phyloP scores from a whole-genome alignment of 2,888 invertebrate species.

The Liodrosophila aerea region DNA sequence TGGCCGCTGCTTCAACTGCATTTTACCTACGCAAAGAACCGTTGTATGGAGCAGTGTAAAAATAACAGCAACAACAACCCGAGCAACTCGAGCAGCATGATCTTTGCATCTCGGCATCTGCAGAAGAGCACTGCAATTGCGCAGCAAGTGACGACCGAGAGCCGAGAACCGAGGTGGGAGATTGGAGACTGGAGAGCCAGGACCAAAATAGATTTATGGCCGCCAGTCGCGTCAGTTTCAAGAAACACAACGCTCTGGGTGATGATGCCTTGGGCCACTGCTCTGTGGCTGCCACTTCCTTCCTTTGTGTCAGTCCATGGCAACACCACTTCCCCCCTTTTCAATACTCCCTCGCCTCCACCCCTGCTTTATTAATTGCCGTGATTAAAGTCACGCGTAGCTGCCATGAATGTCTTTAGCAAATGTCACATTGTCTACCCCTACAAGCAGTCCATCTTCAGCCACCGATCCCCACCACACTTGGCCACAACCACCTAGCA shows the following conservation, averaged over 20 bases:
- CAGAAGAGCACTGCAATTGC: constrained; percentile 56
- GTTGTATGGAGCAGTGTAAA: constrained; percentile 60
- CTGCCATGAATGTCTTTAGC: constrained; percentile 68
- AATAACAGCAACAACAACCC: too few relatives aligned
- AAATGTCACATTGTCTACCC: constrained; percentile 63
- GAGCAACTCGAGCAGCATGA: too few relatives aligned
- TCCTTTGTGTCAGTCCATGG: constrained; percentile 47
- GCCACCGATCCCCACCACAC: neutral
- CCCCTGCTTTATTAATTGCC: constrained; percentile 64
- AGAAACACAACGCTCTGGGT: constrained; percentile 64
- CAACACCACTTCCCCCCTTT: neutral
- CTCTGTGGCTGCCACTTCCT: constrained; percentile 40
- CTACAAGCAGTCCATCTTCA: constrained; percentile 10
- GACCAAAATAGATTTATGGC: constrained; percentile 75
- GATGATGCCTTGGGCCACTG: constrained; percentile 38
- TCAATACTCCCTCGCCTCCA: neutral
- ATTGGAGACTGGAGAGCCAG: constrained; percentile 59
- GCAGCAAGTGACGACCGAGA: constrained; percentile 57
- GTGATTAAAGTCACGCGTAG: constrained; percentile 64
- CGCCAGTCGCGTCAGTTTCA: constrained; percentile 57
- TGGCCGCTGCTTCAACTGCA: constrained; percentile 45
- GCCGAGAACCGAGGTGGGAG: constrained; percentile 32
- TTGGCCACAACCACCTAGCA: constrained; percentile 21
- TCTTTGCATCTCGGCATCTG: constrained; percentile 39
- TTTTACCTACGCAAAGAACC: constrained; percentile 72